Evolutionary conservation across 2,113 vertebrate species (phyloP).

Genomic region (Colistium nudipinnis): DNA sequence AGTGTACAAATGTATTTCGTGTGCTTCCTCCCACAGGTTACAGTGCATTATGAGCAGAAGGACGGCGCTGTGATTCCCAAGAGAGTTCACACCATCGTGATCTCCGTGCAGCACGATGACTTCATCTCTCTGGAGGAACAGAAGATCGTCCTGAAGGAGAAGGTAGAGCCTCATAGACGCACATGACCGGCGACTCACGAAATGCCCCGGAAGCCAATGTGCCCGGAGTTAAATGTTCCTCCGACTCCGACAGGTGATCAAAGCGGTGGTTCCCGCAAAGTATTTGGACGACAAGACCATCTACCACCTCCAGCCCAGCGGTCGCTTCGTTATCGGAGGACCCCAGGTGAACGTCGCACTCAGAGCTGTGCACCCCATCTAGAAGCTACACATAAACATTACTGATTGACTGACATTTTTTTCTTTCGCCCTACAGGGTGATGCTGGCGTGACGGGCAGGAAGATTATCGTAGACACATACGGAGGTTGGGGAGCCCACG

Average conservation of each 20-base stretch:
- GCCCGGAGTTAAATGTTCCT: background rate
- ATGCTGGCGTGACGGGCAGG: constrained; percentile 95
- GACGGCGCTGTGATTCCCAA: constrained; percentile 88
- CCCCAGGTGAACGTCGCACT: constrained; percentile 85
- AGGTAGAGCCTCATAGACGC: constrained; percentile 57
- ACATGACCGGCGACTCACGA: background rate
- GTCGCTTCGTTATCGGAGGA: constrained; percentile 96
- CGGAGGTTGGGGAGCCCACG: constrained; percentile 96
- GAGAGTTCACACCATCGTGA: constrained; percentile 93
- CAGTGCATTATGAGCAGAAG: constrained; percentile 90
- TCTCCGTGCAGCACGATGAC: constrained; percentile 95
- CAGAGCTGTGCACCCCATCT: background rate
- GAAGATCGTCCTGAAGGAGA: constrained; percentile 86
- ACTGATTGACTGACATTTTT: background rate
- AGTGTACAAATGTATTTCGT: too few relatives aligned
- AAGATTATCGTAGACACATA: constrained; percentile 99
- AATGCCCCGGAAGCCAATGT: background rate
- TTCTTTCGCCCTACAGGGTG: constrained; percentile 80
- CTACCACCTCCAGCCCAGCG: constrained; percentile 95
- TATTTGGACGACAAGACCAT: constrained; percentile 93
- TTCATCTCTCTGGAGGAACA: constrained; percentile 86
- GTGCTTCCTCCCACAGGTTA: constrained; percentile 86
- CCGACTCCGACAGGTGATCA: constrained; percentile 79
- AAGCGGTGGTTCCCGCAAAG: constrained; percentile 87
- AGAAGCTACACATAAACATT: background rate